A percentile compares a stretch with the other conserved stretches of the same genome.
Evolutionary conservation across 2,113 vertebrate genomes (phyloP).

Genomic region (Sarotherodon lohbergeri): DNA sequence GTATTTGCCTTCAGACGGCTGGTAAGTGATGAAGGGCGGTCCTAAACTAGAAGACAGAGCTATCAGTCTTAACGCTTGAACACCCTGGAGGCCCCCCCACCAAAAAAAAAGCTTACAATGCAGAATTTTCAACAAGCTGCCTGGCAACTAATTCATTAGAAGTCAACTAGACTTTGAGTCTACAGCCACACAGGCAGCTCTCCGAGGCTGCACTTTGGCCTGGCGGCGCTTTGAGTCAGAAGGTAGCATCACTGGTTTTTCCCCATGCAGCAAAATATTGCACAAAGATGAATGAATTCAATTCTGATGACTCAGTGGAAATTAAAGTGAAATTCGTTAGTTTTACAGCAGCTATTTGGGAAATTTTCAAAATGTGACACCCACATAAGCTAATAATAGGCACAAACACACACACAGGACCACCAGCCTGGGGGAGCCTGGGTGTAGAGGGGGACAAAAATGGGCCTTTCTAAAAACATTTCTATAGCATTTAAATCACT

Average conservation of each 20-base stretch:
- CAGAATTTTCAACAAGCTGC: background rate
- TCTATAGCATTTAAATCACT: background rate
- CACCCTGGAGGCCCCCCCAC: background rate
- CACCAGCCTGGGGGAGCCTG: background rate
- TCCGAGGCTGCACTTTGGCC: background rate
- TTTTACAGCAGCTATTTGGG: background rate
- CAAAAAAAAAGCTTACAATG: background rate
- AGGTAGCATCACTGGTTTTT: background rate
- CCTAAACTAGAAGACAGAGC: background rate
- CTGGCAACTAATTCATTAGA: constrained; percentile 29
- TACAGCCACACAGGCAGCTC: background rate
- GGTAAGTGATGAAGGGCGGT: constrained; percentile 17
- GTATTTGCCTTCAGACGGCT: constrained; percentile 10
- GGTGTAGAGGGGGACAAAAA: background rate
- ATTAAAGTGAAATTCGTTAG: background rate
- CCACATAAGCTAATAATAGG: background rate
- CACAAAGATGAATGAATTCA: background rate
- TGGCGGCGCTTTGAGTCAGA: background rate
- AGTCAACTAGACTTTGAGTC: background rate
- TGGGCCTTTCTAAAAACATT: background rate
- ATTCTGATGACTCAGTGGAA: background rate
- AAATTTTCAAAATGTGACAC: background rate
- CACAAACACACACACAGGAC: background rate
- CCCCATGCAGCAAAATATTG: background rate
- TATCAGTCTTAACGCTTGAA: constrained; percentile 14